These are phyloP conservation scores for Coregonus ussuriensis DNA, from an alignment of 2,797 vertebrate genomes.

Conservation along the genomic window DNA sequence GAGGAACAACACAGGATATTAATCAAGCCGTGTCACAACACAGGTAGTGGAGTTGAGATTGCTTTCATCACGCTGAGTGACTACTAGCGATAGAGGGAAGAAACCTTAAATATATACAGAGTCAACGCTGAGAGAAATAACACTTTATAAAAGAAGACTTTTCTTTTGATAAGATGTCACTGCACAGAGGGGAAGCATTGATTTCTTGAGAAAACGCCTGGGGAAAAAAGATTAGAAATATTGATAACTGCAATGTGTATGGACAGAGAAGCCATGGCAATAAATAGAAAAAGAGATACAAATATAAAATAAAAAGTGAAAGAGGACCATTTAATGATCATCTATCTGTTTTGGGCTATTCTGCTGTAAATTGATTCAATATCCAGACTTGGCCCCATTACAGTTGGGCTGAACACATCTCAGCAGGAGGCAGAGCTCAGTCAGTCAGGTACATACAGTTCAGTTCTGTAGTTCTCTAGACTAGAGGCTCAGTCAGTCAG, in stretches of 20 bases:
- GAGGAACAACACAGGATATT: constrained; percentile 56
- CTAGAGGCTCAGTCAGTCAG: neutral
- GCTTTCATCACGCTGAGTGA: constrained; percentile 54
- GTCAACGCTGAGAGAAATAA: constrained; percentile 37
- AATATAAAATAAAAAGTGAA: constrained; percentile 42
- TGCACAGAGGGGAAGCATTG: constrained; percentile 66
- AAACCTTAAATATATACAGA: constrained; percentile 48
- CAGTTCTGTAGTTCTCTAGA: too few species aligned
- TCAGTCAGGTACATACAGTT: neutral
- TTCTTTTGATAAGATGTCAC: constrained; percentile 63
- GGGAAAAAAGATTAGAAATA: constrained; percentile 74
- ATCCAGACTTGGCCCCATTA: constrained; percentile 61
- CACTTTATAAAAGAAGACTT: constrained; percentile 44
- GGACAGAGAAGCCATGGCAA: constrained; percentile 39
- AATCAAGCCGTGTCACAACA: constrained; percentile 63
- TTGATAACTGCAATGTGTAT: constrained; percentile 70
- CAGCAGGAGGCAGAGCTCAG: constrained; percentile 45
- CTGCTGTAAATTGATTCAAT: constrained; percentile 59
- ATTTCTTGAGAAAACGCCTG: constrained; percentile 63
- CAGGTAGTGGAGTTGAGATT: constrained; percentile 60
- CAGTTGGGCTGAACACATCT: constrained; percentile 54
- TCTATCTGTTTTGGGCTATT: constrained; percentile 64
- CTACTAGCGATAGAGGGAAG: constrained; percentile 43
- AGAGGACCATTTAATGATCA: constrained; percentile 52
- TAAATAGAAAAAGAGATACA: constrained; percentile 43